Evolutionary conservation across 23 tunicate genomes (phyloP), one percentile per base, ranked within the genome.

Genomic region (Oikopleura albicans): DNA sequence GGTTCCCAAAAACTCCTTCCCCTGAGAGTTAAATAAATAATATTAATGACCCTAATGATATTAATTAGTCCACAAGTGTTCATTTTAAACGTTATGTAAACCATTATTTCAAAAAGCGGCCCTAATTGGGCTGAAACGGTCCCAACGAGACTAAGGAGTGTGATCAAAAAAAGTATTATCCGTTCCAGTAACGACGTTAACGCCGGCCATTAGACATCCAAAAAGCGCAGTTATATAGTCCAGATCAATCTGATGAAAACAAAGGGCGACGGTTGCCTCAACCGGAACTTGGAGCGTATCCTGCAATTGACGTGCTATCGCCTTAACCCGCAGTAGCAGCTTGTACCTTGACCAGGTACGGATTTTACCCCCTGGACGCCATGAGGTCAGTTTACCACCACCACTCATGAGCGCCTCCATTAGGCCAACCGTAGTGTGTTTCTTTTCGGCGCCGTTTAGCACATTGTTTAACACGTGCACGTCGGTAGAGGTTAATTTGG

Each of bases 181-280:
- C n/a, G 59, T 22, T 8, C 8, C 33, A 71, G 4, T 71, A 29
- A 71, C 35, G 4, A 71, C 79, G 37, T 71, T 71, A 2, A 71
- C 37, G 4, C 79, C 79, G 35, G 79, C 79, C 79, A 71, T 71
- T 2, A 71, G 79, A 29, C 79, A 71, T 2, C 79, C 79, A 71
- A 71, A 71, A 2, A 71, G 31, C 2, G 79, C 79, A 4, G 79
- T 71, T 16, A 71, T 2, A 71, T 12, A 71, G 37, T 71, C 79
- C 34, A 71, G 79, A 71, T 71, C 79, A 29, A 71, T 29, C 4
- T 71, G 33, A 31, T 34, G 79, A 31, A 71, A 71, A 29, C 34
- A 71, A 29, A 71, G 33, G 2, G 36, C 79, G 4, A 71, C 79
- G 31, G 79, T 71, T 71, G 27, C 2, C 31, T 37, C 79, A 16